phyloP scores from a whole-genome alignment of 2,797 vertebrate species.

The Myripristis murdjan region DNA sequence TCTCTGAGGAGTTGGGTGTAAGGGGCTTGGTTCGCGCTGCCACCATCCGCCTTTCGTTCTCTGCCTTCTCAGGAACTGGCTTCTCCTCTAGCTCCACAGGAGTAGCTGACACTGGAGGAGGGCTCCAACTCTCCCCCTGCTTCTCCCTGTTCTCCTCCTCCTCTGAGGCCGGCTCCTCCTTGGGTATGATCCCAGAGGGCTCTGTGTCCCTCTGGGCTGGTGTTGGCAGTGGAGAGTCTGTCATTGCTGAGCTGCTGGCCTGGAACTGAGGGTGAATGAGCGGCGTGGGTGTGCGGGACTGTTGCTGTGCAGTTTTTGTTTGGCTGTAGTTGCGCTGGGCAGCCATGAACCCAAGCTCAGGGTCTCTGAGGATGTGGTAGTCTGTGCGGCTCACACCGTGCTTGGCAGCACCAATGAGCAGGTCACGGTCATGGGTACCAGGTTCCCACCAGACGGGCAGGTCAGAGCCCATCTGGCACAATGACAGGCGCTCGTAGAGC shows the following conservation, averaged over 20 bases:
- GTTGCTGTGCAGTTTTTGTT: constrained; percentile 89
- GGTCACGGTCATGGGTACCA: constrained; percentile 95
- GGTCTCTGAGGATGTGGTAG: constrained; percentile 98
- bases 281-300: constrained; percentile 68
- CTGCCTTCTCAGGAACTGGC: constrained; percentile 80
- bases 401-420: constrained; percentile 96
- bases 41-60: constrained; percentile 92
- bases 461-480: constrained; percentile 96
- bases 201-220: constrained; percentile 82
- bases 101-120: constrained; percentile 76
- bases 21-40: constrained; percentile 96
- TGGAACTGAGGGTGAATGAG: constrained; percentile 84
- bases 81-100: constrained; percentile 83
- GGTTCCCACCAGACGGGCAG: constrained; percentile 97
- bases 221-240: constrained; percentile 68
- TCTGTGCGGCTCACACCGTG: constrained; percentile 98
- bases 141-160: constrained; percentile 84
- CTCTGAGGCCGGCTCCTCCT: constrained; percentile 87
- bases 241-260: constrained; percentile 63
- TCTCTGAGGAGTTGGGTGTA: constrained; percentile 93
- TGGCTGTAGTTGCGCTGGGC: constrained; percentile 96
- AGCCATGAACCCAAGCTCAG: constrained; percentile 95
- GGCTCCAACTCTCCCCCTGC: constrained; percentile 86
- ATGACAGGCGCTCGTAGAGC: constrained; percentile 91
- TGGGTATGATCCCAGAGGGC: constrained; percentile 82